Evolutionary conservation across 1,140 invertebrate genomes (phyloP), one percentile per base, ranked within the genome.

Genomic region (Drosophila pseudoananassae): DNA sequence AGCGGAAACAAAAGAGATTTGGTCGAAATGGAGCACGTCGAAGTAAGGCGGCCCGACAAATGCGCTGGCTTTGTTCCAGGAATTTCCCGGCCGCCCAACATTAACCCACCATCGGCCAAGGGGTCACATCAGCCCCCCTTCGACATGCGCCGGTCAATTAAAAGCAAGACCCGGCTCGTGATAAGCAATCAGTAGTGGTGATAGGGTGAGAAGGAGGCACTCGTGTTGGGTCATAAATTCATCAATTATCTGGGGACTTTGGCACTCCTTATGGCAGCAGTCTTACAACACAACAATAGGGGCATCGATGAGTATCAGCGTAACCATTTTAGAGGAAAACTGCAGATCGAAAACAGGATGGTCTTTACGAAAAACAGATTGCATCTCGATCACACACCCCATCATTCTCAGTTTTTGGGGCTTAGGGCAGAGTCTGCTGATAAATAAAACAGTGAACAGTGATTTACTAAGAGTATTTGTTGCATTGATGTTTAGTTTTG

Each of bases 1-100:
- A 68, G 15, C 63, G 65, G 63, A 69, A 69, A 69, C 50, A 49
- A 68, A 69, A 45, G 49, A 29, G 29, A 54, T 66, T 65, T 29
- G 23, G n/a, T 50, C 33, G 29, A 68, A 68, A 56, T 69, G 63
- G 63, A 56, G 65, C 65, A 68, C 63, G 63, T 63, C 63, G 63
- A 20, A 52, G 23, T 51, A 25, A 10, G 45, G 65, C 23, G 29
- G 15, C 14, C 31, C 61, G n/a, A 69, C 46, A 46, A 47, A 36
- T 45, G 49, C 60, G n/a, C 9, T 52, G 31, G 31, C 43, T 33
- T 10, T 17, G 10, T 69, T 69, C 50, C 47, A 33, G 27, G 51
- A 69, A 69, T 47, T 46, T 36, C 29, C 50, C 50, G 33, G 9
- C 10, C 50, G 14, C 3, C 29, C 50, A 5, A 14, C 31, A 52